These are phyloP conservation scores for Perithous albicinctus DNA, from an alignment of 2,888 invertebrate genomes.

Conservation along the genomic window DNA sequence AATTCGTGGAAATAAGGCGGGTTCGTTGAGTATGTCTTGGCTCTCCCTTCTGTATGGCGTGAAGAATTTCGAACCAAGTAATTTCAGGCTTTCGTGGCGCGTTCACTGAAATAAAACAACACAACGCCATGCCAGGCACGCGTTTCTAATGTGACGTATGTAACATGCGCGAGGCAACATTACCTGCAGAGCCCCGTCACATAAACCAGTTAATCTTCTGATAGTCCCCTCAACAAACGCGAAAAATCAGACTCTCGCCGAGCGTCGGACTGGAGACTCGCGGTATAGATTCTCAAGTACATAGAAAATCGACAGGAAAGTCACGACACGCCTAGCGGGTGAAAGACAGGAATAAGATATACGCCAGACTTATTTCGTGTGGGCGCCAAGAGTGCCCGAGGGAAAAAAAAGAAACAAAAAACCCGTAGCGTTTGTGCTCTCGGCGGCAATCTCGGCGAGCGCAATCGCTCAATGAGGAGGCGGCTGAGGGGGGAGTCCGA, in stretches of 20 bases:
- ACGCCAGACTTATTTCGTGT: slow-evolving; percentile 39
- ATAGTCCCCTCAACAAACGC: slow-evolving; percentile 38
- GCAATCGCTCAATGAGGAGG: slow-evolving; percentile 67
- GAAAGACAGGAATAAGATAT: slow-evolving; percentile 48
- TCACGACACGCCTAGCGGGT: slow-evolving; percentile 19
- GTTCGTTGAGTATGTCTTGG: slow-evolving; percentile 21
- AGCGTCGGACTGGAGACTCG: slow-evolving; percentile 2
- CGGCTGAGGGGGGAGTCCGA: slow-evolving; percentile 12
- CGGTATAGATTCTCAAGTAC: slow-evolving; percentile 48
- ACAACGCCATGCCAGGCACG: slow-evolving; percentile 43
- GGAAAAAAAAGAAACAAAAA: slow-evolving; percentile 40
- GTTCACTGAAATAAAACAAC: slow-evolving; percentile 55
- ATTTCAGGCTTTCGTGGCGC: slow-evolving; percentile 53
- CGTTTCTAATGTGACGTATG: slow-evolving; percentile 49
- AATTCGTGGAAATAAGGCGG: slow-evolving; percentile 65
- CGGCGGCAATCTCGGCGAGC: slow-evolving; percentile 65
- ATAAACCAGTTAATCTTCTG: slow-evolving; percentile 65
- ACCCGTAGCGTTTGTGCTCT: slow-evolving; percentile 37
- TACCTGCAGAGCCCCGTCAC: slow-evolving; percentile 52
- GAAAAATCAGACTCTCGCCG: slow-evolving; percentile 45
- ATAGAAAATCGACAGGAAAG: slow-evolving; percentile 16
- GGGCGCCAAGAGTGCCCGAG: slow-evolving; percentile 44
- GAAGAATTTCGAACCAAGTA: slow-evolving; percentile 60
- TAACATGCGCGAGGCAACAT: slow-evolving; percentile 11
- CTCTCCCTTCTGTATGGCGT: slow-evolving; percentile 20